These are phyloP conservation scores for Paracentrotus lividus DNA, from an alignment of 53 echinoderm and acorn worm species.

Conservation along the genomic window DNA sequence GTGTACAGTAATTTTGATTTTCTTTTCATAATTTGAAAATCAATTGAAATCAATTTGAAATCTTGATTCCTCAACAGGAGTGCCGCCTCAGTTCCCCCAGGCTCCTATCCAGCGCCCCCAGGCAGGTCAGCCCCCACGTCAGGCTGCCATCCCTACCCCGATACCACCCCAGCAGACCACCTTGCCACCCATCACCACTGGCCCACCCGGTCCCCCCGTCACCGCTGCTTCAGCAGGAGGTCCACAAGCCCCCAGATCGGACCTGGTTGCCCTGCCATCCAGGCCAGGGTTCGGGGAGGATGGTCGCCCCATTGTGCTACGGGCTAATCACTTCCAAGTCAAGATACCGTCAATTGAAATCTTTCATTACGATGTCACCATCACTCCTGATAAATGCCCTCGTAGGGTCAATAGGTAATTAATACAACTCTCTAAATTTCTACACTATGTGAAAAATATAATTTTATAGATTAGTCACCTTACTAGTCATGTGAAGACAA, in stretches of 20 bases:
- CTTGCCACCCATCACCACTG: constrained; percentile 36
- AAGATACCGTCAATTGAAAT: constrained; percentile 92
- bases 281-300: constrained; percentile 93
- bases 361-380: constrained; percentile 93
- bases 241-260: constrained; percentile 72
- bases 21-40: not conserved
- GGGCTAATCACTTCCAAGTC: constrained; percentile 98
- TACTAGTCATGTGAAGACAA: too few species aligned
- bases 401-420: constrained; percentile 95
- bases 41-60: not conserved
- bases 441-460: not conserved
- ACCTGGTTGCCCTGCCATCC: constrained; percentile 80
- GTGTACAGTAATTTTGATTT: not conserved
- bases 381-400: constrained; percentile 96
- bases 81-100: constrained; percentile 53
- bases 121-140: constrained; percentile 67
- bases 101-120: constrained; percentile 68
- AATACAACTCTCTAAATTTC: not conserved
- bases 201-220: not conserved
- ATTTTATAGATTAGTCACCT: too few species aligned
- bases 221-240: constrained; percentile 33
- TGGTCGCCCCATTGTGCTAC: constrained; percentile 89
- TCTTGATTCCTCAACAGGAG: constrained; percentile 19
- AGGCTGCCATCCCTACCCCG: constrained; percentile 34
- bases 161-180: constrained; percentile 70